Percentiles rank a stretch among this genome's conserved stretches.
Conservation (phyloP, 2,797 vertebrate species). For the Smutsia temminckii region DNA sequence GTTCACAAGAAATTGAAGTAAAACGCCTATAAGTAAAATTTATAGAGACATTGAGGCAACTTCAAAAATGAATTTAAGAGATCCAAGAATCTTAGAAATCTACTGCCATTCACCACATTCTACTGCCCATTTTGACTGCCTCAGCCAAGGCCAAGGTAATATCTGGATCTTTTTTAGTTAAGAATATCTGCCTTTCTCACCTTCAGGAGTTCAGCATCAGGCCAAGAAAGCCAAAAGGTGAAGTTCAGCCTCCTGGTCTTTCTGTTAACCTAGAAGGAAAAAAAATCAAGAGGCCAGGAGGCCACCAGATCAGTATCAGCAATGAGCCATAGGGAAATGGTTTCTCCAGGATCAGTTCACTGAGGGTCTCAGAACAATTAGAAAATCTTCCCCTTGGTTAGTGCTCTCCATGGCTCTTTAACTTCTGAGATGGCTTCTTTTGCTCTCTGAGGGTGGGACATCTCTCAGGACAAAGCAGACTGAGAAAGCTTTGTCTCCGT, state of each 20-base stretch:
- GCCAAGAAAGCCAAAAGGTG: constrained; percentile 45
- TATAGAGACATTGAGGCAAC: not conserved
- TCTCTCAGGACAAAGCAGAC: not conserved
- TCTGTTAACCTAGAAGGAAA: not conserved
- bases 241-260: constrained; percentile 24
- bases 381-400: not conserved
- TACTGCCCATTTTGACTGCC: constrained; percentile 8
- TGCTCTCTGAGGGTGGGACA: not conserved
- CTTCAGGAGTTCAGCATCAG: not conserved
- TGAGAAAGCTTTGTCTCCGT: not conserved
- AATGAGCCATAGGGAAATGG: not conserved
- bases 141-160: not conserved
- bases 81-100: not conserved
- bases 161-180: not conserved
- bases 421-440: not conserved
- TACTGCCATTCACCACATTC: not conserved
- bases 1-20: constrained; percentile 52
- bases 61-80: constrained; percentile 28
- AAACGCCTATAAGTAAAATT: constrained; percentile 30
- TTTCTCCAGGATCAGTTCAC: not conserved
- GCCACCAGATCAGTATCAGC: not conserved
- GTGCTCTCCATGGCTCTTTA: not conserved
- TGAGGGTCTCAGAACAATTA: not conserved
- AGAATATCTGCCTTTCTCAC: constrained; percentile 49
- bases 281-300: not conserved